Evolutionary conservation across 2,797 vertebrate species (phyloP), one percentile per base, ranked within the genome.

Genomic region (Petrocephalus sullivani): DNA sequence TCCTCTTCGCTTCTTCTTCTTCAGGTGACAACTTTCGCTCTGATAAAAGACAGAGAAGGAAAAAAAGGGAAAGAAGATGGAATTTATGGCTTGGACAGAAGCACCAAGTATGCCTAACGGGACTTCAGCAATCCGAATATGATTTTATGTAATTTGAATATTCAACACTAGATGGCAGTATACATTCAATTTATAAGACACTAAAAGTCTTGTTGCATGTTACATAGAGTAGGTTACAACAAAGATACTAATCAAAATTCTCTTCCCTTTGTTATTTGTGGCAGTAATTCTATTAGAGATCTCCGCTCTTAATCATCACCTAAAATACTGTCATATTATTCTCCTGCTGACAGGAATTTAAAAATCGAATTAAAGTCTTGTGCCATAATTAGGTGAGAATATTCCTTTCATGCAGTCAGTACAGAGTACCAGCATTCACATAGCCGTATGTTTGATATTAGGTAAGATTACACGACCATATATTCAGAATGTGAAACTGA

Each of bases 1-100:
- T 97, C 88, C 98, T 96, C 93, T 96, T 98, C 89, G 97, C 98
- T 92, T 99, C 98, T 92, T 98, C 98, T 90, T 98, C 97, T 88
- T 98, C 98, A 83, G 96, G 93, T 0, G 97, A 95, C 91, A 97
- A 90, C 94, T 98, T 99, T 93, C 97, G 97, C 90, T 99, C 97
- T 89, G 96, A 95, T 8, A 23, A 56, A 56, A 37, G 19, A 88
- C 9, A 87, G 51, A 61, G 21, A 88, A 9, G 86, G 53, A 85
- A 19, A 60, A 56, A 81, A 33, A 61, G 57, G 57, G 12, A 87
- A 53, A 23, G 5, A 23, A 46, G n/a, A 46, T 28, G 60, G 33
- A 86, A 58, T 86, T 37, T 33, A 57, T 6, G 23, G 1, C 12
- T 85, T 37, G 67, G 37, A 5, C 6, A 37, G 67, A 71, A 71